These are phyloP conservation scores for Lanistes nyassanus DNA, from an alignment of 1,140 invertebrate species.

Conservation along the genomic window DNA sequence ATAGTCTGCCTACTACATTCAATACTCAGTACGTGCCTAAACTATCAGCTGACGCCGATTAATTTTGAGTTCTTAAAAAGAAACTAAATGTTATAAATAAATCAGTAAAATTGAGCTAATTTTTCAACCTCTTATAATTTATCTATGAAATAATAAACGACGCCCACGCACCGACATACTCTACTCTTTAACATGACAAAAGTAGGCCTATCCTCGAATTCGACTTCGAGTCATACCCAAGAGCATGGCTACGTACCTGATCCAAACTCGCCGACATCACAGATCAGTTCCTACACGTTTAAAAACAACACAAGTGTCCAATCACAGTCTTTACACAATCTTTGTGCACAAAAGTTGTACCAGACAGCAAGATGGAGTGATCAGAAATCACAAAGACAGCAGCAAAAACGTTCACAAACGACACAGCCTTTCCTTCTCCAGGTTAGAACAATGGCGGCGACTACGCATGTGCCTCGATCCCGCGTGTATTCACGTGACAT, in stretches of 20 bases:
- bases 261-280: constrained; percentile 65
- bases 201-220: constrained; percentile 2
- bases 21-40: no score
- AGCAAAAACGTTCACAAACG: constrained; percentile 32
- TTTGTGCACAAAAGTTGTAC: constrained; percentile 24
- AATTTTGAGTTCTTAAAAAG: no score
- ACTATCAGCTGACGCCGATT: no score
- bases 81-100: no score
- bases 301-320: constrained; percentile 42
- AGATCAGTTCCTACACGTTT: constrained; percentile 42
- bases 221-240: constrained; percentile 29
- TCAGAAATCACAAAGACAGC: constrained; percentile 26
- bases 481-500: constrained; percentile 54
- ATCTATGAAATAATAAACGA: background rate
- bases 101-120: background rate
- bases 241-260: constrained; percentile 56
- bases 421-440: constrained; percentile 36
- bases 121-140: no score
- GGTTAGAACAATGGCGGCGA: constrained; percentile 55
- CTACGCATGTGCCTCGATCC: constrained; percentile 59
- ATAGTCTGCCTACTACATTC: no score
- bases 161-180: background rate
- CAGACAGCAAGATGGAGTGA: constrained; percentile 10
- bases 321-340: constrained; percentile 40
- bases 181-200: constrained; percentile 8